phyloP scores from a whole-genome alignment of 2,797 vertebrate species.

The Myotis findleyi region DNA sequence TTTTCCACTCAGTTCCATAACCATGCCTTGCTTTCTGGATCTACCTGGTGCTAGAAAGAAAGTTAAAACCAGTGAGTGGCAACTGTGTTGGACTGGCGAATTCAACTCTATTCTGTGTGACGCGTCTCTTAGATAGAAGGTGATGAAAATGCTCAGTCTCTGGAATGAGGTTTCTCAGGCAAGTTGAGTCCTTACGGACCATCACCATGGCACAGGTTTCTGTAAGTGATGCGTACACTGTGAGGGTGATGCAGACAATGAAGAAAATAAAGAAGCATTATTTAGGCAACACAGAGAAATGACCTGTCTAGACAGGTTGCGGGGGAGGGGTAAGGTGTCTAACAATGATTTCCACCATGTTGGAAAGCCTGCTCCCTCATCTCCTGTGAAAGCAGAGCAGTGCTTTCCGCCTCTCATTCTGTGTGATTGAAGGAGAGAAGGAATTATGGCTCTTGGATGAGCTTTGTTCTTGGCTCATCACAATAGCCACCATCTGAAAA shows the following conservation, averaged over 20 bases:
- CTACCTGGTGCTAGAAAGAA: not conserved
- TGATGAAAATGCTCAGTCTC: not conserved
- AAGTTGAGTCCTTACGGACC: not conserved
- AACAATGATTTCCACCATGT: not conserved
- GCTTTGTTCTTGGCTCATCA: not conserved
- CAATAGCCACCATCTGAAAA: fast-evolving
- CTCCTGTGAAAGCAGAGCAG: not conserved
- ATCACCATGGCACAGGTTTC: not conserved
- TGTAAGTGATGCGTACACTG: not conserved
- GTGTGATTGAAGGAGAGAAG: not conserved
- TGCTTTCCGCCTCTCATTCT: not conserved
- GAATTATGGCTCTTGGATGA: not conserved
- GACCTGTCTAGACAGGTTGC: not conserved
- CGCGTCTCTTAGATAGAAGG: not conserved
- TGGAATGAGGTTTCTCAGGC: constrained; percentile 35
- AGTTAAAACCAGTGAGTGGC: not conserved
- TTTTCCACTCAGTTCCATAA: not conserved
- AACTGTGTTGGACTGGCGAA: not conserved
- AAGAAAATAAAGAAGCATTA: constrained; percentile 25
- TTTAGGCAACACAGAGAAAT: not conserved
- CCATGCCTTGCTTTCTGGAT: not conserved
- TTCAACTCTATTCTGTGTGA: not conserved
- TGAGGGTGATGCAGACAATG: not conserved
- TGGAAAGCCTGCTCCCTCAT: not conserved
- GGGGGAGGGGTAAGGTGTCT: not conserved